These are phyloP conservation scores for Limnephilus auricula DNA, from an alignment of 2,888 invertebrate genomes.

Conservation along the genomic window DNA sequence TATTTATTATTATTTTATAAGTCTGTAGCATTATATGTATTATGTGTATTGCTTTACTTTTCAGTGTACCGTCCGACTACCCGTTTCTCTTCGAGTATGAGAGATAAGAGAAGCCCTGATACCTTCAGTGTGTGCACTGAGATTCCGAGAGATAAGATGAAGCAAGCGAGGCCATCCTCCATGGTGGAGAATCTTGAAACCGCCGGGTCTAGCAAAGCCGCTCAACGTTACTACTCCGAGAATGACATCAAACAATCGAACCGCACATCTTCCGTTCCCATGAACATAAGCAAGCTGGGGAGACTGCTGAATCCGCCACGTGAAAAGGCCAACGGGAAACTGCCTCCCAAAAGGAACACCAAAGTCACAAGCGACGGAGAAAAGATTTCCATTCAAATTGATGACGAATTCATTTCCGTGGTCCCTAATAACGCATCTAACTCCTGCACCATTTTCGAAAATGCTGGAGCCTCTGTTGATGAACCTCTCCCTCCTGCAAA, in stretches of 20 bases:
- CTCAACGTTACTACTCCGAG: constrained; percentile 8
- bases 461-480: not conserved
- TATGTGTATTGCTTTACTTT: not conserved
- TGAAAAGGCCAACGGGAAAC: not conserved
- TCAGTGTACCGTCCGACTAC: constrained; percentile 46
- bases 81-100: not conserved
- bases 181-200: constrained; percentile 43
- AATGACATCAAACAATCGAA: constrained; percentile 3
- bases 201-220: not conserved
- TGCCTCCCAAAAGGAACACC: not conserved
- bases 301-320: not conserved
- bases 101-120: constrained; percentile 24
- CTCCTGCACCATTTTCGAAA: constrained; percentile 15
- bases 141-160: not conserved
- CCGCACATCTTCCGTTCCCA: constrained; percentile 32
- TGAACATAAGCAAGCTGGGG: not conserved
- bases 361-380: not conserved
- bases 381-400: constrained; percentile 21
- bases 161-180: constrained; percentile 37
- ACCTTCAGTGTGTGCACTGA: constrained; percentile 37
- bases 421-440: not conserved
- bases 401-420: not conserved
- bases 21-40: not conserved
- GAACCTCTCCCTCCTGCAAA: not conserved
- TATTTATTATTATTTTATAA: not conserved